These are phyloP conservation scores for Syngnathus floridae DNA, from an alignment of 2,113 vertebrate genomes.

Conservation along the genomic window DNA sequence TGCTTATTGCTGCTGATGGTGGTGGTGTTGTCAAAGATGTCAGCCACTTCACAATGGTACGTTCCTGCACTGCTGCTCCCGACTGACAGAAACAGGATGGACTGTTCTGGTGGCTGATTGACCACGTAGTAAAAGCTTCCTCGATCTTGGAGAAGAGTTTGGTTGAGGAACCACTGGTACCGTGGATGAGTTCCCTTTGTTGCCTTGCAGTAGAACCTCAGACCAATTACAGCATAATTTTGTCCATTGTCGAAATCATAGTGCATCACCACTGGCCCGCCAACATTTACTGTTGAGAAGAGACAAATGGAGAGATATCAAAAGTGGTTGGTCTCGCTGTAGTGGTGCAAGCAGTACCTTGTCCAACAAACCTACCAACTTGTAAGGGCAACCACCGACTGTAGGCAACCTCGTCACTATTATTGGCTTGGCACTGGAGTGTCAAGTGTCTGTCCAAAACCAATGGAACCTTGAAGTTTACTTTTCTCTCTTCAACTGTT, in stretches of 20 bases:
- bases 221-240: conserved; percentile 34
- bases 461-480: conserved; percentile 42
- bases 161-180: conserved; percentile 63
- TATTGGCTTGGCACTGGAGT: conserved; percentile 51
- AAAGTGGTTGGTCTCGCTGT: not conserved
- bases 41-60: conserved; percentile 60
- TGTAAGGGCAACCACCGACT: conserved; percentile 34
- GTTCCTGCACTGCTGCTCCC: conserved; percentile 35
- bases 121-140: conserved; percentile 42
- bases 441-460: conserved; percentile 24
- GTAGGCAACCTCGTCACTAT: conserved; percentile 4
- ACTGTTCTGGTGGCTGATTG: conserved; percentile 23
- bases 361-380: conserved; percentile 50
- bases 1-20: conserved; percentile 31
- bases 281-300: conserved; percentile 49
- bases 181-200: conserved; percentile 45
- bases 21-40: conserved; percentile 56
- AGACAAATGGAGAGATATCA: not conserved
- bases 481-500: not conserved
- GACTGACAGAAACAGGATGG: conserved; percentile 34
- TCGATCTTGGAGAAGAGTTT: conserved; percentile 16
- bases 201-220: conserved; percentile 54
- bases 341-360: not conserved
- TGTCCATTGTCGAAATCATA: conserved; percentile 26
- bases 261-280: conserved; percentile 42